Evolutionary conservation across 1,140 invertebrate species (phyloP).

Genomic region (Chelonus insularis): DNA sequence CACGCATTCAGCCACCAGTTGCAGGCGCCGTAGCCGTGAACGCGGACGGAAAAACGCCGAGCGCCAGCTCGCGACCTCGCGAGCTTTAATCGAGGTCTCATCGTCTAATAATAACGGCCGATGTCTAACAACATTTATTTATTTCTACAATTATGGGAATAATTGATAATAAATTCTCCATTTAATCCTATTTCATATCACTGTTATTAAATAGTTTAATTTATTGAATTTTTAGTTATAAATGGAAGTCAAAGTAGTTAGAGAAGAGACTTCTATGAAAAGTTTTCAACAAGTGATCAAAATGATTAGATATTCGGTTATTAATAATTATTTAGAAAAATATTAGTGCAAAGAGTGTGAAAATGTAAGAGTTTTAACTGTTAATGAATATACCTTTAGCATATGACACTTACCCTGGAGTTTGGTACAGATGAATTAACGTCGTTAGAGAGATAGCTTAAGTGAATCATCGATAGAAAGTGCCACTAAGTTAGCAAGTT

Average conservation of each 20-base stretch:
- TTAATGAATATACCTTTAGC: neutral
- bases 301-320: too few species aligned
- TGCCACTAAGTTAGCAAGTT: neutral
- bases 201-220: too few species aligned
- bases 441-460: neutral
- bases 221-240: too few species aligned
- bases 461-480: constrained; percentile 1
- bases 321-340: too few species aligned
- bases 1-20: constrained; percentile 50
- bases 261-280: too few species aligned
- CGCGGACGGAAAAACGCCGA: constrained; percentile 29
- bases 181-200: too few species aligned
- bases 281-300: too few species aligned
- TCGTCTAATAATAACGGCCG: constrained; percentile 3
- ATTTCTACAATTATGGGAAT: neutral
- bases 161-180: too few species aligned
- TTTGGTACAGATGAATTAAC: neutral
- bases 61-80: neutral
- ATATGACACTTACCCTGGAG: neutral
- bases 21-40: constrained; percentile 42
- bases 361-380: too few species aligned
- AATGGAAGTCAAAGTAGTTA: too few species aligned
- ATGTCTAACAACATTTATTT: neutral
- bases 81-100: neutral
- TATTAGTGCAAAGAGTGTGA: too few species aligned